Percentiles rank a stretch among this genome's conserved stretches.
Conservation (phyloP, 2,797 vertebrate genomes). For the Falco concolor region DNA sequence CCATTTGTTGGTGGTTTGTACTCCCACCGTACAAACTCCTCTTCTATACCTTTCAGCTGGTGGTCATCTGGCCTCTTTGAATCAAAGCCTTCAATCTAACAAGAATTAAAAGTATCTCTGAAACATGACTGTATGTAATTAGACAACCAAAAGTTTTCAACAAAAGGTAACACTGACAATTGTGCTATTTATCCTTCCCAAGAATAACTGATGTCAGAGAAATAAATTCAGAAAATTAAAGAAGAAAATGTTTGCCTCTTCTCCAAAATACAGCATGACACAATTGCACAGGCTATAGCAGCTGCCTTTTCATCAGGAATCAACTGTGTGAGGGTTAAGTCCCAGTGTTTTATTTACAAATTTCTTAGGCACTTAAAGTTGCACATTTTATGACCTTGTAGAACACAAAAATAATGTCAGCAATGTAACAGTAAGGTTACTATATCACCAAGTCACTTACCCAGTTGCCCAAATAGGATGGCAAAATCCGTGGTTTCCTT, state of each 20-base stretch:
- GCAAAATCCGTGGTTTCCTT: constrained; percentile 88
- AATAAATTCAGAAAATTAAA: neutral
- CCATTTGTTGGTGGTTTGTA: constrained; percentile 79
- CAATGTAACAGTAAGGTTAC: neutral
- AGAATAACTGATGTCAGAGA: neutral
- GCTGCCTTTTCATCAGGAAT: neutral
- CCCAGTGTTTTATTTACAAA: neutral
- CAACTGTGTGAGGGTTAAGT: neutral
- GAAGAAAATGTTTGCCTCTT: neutral
- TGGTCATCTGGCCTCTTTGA: constrained; percentile 91
- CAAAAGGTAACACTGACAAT: neutral
- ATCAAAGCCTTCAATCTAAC: constrained; percentile 91
- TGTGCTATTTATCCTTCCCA: neutral
- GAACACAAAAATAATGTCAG: neutral
- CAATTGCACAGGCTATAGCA: neutral
- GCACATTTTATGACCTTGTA: neutral
- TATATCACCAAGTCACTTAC: constrained; percentile 70
- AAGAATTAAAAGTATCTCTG: constrained; percentile 21
- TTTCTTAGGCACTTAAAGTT: neutral
- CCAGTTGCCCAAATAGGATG: constrained; percentile 91
- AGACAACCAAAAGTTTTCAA: neutral
- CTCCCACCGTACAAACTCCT: constrained; percentile 87
- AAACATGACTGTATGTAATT: neutral
- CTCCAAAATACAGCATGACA: neutral
- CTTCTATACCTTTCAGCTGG: constrained; percentile 86